phyloP scores from a whole-genome alignment of 2,888 invertebrate species.

The Sarcophaga variegata region DNA sequence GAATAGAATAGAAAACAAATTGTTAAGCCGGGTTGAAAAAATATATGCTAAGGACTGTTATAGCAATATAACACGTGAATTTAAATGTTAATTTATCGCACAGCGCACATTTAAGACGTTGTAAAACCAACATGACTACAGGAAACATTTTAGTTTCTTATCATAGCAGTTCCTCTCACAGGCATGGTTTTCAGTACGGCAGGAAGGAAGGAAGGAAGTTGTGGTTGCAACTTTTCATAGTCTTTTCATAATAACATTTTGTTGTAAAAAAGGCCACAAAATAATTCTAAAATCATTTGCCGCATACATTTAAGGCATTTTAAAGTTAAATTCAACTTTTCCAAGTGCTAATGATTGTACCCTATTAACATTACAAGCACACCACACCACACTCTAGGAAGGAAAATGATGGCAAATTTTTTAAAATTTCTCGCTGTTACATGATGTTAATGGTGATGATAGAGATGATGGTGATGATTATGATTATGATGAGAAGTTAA shows the following conservation, averaged over 20 bases:
- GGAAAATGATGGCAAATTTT: slow-evolving; percentile 19
- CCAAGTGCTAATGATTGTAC: neutral
- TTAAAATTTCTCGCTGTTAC: slow-evolving; percentile 41
- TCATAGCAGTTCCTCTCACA: neutral
- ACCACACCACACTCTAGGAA: neutral
- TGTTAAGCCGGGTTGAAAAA: no score
- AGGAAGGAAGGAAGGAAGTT: no score
- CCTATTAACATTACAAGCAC: slow-evolving; percentile 2
- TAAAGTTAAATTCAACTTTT: neutral
- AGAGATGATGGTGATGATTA: neutral
- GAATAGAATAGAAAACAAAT: neutral
- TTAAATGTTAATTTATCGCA: neutral
- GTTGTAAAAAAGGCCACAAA: neutral
- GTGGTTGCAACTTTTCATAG: neutral
- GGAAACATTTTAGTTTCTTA: neutral
- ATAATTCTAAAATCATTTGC: slow-evolving; percentile 7
- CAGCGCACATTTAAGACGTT: neutral
- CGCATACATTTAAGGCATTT: slow-evolving; percentile 2
- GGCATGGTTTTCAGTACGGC: neutral
- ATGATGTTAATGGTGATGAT: slow-evolving; percentile 5
- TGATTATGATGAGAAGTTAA: neutral
- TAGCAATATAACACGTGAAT: neutral
- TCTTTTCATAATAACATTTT: neutral
- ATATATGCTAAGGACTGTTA: neutral
- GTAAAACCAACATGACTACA: neutral